Evolutionary conservation across 2,888 invertebrate genomes (phyloP), one percentile per base, ranked within the genome.

Genomic region (Dascillus cervinus): DNA sequence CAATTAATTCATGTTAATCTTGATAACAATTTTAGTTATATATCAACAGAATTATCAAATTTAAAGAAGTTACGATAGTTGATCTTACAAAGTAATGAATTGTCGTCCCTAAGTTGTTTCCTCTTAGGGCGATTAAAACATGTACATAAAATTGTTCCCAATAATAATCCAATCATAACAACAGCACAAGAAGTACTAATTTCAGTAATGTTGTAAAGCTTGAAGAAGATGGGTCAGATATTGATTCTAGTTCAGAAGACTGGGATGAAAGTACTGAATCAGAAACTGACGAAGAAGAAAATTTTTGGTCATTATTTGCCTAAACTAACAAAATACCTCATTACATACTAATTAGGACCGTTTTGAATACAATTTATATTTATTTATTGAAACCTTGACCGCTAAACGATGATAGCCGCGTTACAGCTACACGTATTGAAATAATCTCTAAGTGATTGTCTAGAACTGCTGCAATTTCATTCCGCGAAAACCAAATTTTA

Each of bases 1-100:
- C 67, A 66, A 1, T 53, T 81, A 3, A 68, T 75, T 2, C 80
- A 80, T 56, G 66, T 79, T 19, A 81, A 81, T 61, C 58, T 81
- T 2, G 68, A 70, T 31, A 69, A 70, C 50, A 51, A 58, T 6
- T 54, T 80, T 1, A 58, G 49, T 3, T 59, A 64, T 31, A 68
- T 80, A 36, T 79, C 80, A n/a, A 31, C 38, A 10, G 45, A 45
- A 31, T 26, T 62, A 9, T 37, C 53, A 9, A 52, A 53, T 39
- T 43, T 62, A 32, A 54, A 52, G 29, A 50, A 50, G 20, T 34
- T 62, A 22, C 51, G 48, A 41, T 62, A 50, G 38, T 44, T 61
- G 12, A 50, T 56, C 32, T 32, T 62, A 13, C 53, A 58, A 41
- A 53, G 47, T 32, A 63, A 63, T 38, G 49, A 57, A 37, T 44